Evolutionary conservation across 2,113 vertebrate genomes (phyloP), one percentile per base, ranked within the genome.

Genomic region (Ceyx melanurus): DNA sequence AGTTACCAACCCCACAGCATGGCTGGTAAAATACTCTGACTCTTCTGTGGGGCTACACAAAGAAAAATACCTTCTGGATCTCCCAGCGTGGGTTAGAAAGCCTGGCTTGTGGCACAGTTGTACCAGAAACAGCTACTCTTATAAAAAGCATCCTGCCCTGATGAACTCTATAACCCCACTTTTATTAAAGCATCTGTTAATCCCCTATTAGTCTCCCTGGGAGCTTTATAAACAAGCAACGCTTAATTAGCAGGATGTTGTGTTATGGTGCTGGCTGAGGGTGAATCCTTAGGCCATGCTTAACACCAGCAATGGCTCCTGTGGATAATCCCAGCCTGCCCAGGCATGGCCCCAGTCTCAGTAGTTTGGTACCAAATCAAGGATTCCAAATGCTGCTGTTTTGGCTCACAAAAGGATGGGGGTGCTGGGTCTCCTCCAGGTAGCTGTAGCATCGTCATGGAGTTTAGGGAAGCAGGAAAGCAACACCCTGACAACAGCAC

Each of bases 71-170:
- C 43, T 45, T 45, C 43, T 45, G 43, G 43, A 45, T 45, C 43
- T 45, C 43, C 43, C 43, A 90, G 75, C 29, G 42, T 2, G 13
- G 10, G 58, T 4, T 76, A 51, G 40, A 88, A 68, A 88, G 86
- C 25, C 33, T 7, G 23, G 54, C 31, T 62, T 6, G 0, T 22
- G 61, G 85, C 68, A 89, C 0, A 0, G 8, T 3, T 56, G 8
- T 22, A 70, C 42, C 45, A 88, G 64, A 29, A 86, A 61, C 29
- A 56, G n/a, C 90, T 18, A 35, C 31, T 77, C 40, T 29, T 37
- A 46, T 10, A 50, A 42, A 82, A 88, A 37, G 15, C 46, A 26
- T 79, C 21, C 46, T 62, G 62, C 31, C 42, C 82, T 77, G 72
- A 56, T 86, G 76, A 62, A 73, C 68, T 68, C 48, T 42, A 6